Percentiles rank a stretch among this genome's conserved stretches.
Conservation (phyloP, 2,113 vertebrate species). For the Heterotis niloticus region DNA sequence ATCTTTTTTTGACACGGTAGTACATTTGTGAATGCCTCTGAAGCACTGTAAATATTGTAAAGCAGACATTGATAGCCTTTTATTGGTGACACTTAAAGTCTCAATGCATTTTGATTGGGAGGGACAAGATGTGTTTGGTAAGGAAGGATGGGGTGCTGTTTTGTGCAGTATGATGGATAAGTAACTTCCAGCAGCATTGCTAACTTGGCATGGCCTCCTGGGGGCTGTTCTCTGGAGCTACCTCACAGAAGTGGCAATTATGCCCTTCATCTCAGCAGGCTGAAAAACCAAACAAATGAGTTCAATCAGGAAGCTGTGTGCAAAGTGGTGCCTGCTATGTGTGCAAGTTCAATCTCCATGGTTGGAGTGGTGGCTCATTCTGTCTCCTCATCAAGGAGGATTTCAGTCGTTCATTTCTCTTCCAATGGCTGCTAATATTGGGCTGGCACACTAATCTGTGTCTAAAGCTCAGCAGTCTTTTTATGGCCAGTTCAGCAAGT, state of each 20-base stretch:
- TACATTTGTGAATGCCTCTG: background rate
- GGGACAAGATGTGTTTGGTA: background rate
- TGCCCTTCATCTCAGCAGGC: slow-evolving; percentile 11
- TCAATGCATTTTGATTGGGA: slow-evolving; percentile 5
- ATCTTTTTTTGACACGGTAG: background rate
- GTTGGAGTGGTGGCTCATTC: background rate
- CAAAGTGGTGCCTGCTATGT: slow-evolving; percentile 5
- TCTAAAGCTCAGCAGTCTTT: slow-evolving; percentile 4
- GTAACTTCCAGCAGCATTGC: background rate
- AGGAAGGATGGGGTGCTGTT: background rate
- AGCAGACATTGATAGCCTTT: background rate
- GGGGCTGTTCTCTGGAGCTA: slow-evolving; percentile 4
- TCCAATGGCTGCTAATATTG: background rate
- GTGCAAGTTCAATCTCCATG: background rate
- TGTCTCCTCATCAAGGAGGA: background rate
- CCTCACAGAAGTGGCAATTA: slow-evolving; percentile 21
- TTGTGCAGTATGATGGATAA: slow-evolving; percentile 8
- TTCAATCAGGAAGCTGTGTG: slow-evolving; percentile 9
- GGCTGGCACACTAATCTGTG: background rate
- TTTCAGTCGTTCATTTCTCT: background rate
- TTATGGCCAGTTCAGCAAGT: background rate
- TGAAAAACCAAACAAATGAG: slow-evolving; percentile 17
- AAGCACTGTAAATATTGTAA: slow-evolving; percentile 12
- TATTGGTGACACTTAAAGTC: background rate
- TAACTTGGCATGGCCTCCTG: background rate